Evolutionary conservation across 2,113 vertebrate species (phyloP).

Genomic region (Alaudala cheleensis): DNA sequence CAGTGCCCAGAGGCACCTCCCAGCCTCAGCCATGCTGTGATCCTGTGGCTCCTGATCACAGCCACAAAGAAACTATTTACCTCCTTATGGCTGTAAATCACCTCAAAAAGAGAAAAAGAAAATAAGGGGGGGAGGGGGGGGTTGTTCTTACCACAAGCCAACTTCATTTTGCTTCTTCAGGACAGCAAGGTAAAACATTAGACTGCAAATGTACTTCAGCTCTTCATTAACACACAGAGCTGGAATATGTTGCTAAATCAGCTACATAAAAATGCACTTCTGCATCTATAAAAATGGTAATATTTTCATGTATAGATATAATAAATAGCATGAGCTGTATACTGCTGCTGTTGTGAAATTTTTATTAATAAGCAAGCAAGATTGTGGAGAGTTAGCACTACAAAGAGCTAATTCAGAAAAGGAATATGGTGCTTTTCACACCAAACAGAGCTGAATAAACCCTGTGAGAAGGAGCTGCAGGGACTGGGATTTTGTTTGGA

Average conservation of each 20-base stretch:
- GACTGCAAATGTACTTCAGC: not conserved
- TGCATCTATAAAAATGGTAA: not conserved
- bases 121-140: fast-evolving
- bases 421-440: not conserved
- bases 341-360: not conserved
- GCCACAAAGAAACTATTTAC: not conserved
- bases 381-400: not conserved
- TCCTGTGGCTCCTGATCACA: not conserved
- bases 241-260: not conserved
- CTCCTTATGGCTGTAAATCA: not conserved
- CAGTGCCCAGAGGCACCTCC: not conserved
- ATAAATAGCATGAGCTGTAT: not conserved
- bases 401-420: not conserved
- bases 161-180: not conserved
- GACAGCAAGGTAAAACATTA: not conserved
- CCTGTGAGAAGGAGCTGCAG: not conserved
- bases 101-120: not conserved
- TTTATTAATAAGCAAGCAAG: not conserved
- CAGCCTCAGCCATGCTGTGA: not conserved
- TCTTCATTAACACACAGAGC: not conserved
- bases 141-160: not conserved
- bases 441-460: not conserved
- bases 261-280: not conserved
- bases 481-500: not conserved
- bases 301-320: not conserved